Base-by-base conservation (phyloP, 2,888 invertebrate species). In the Latrodectus hesperus region DNA sequence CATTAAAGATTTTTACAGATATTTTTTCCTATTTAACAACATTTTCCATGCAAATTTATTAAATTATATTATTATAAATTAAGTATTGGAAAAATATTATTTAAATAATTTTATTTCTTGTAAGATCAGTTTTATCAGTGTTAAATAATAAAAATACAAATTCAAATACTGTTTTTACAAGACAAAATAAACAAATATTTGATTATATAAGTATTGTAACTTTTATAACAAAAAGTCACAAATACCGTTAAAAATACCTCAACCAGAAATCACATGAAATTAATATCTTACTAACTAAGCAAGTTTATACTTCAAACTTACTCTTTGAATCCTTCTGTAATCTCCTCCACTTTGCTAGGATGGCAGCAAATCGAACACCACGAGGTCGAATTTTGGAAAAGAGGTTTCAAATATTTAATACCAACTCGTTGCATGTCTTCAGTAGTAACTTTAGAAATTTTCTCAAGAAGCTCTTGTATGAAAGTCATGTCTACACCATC, bases 291-390 rank as follows among this genome's bases (percentile, higher is more conserved):
- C 38, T 12, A 71, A 51, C 6, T 11, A 71, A 71, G 14, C 1
- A 5, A 38, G 12, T 16, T 51, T n/a, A 51, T 38, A 11, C 17
- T 10, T 10, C 10, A 76, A 38, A 85, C 85, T 89, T 91, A 96
- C 96, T 94, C 94, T 91, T 94, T 94, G 90, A 96, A 95, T 9
- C 94, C 94, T 14, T 93, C 92, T 70, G 94, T 93, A 90, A 96
- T 93, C 91, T 95, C 95, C 22, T 93, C 92, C 75, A 95, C 95
- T 92, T 96, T 96, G 87, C 95, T 93, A 14, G 96, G 95, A 92
- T 96, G 95, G 91, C 96, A 96, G 53, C 96, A 95, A 89, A 96
- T 93, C 22, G 95, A 94, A n/a, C 95, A 94, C 91, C 94, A 94
- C 77, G 94, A 93, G 86, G 92, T 91, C 16, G 92, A 91, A 0